A percentile compares a stretch with the other conserved stretches of the same genome.
These are phyloP conservation scores for Heliothis subflexa DNA, from an alignment of 1,140 invertebrate species.

Conservation along the genomic window DNA sequence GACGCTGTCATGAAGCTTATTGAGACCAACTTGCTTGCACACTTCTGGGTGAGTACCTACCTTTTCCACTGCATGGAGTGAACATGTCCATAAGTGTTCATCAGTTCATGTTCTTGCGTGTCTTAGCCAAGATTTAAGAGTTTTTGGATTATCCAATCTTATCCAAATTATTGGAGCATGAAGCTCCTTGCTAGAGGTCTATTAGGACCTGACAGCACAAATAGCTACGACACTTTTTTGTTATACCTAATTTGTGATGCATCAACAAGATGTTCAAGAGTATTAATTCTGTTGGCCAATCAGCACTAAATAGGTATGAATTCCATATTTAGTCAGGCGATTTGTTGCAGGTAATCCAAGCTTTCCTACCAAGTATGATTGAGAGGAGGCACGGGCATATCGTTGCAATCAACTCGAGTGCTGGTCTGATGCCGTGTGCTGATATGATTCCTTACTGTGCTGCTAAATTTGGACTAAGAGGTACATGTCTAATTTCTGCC, in stretches of 20 bases:
- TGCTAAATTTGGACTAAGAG: conserved; percentile 93
- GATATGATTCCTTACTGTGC: conserved; percentile 94
- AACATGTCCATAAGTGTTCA: too few species aligned
- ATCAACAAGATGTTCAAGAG: neutral
- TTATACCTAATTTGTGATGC: neutral
- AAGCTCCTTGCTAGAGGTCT: too few species aligned
- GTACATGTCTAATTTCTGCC: conserved; percentile 61
- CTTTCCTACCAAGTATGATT: conserved; percentile 93
- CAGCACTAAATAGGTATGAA: neutral
- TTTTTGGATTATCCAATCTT: too few species aligned
- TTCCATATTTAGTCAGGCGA: neutral
- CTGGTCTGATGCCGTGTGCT: conserved; percentile 89
- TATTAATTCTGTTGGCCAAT: neutral
- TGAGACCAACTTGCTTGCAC: conserved; percentile 89
- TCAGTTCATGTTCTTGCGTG: too few species aligned
- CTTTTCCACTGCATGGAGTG: too few species aligned
- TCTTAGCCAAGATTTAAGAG: too few species aligned
- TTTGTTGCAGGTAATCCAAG: conserved; percentile 83
- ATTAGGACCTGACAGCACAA: too few species aligned
- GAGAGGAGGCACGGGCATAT: conserved; percentile 91
- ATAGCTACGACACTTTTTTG: too few species aligned
- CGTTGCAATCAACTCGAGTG: conserved; percentile 92
- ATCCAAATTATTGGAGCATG: too few species aligned
- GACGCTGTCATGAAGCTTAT: conserved; percentile 88
- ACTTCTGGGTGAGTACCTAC: conserved; percentile 89